These are phyloP conservation scores for Rhopalosiphum padi DNA, from an alignment of 1,140 invertebrate genomes.

Conservation along the genomic window DNA sequence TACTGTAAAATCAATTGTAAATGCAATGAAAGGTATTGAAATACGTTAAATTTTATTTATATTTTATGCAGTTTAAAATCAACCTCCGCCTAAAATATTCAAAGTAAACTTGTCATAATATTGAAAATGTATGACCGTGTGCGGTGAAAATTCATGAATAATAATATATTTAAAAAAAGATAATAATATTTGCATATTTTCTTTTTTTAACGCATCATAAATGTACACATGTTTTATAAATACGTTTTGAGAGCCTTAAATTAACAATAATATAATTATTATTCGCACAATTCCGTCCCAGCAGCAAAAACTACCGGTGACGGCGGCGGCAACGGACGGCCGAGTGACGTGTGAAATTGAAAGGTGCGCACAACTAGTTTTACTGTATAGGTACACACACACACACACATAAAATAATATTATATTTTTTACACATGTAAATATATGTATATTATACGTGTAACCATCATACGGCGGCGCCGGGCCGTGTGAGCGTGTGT, in stretches of 20 bases:
- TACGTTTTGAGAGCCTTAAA: not conserved
- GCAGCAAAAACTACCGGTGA: not conserved
- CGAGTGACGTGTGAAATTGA: conserved; percentile 45
- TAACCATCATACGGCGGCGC: not conserved
- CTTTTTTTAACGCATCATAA: not conserved
- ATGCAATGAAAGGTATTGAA: not conserved
- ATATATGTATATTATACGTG: not conserved
- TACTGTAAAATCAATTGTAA: not conserved
- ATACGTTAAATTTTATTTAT: not conserved
- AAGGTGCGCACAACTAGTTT: not conserved
- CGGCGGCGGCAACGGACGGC: not conserved
- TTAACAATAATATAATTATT: not conserved
- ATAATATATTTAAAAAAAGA: too few species aligned
- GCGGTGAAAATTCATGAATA: not conserved
- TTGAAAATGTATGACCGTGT: not conserved
- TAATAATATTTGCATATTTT: not conserved
- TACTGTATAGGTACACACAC: not conserved
- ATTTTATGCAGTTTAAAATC: not conserved
- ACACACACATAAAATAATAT: not conserved
- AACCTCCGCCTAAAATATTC: not conserved
- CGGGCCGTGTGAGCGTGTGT: not conserved
- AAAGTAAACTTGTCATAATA: not conserved
- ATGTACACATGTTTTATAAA: not conserved
- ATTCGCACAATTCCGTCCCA: not conserved
- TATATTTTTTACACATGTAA: not conserved